Evolutionary conservation across 2,888 invertebrate genomes (phyloP), one percentile per base, ranked within the genome.

Genomic region (Mimas tiliae): DNA sequence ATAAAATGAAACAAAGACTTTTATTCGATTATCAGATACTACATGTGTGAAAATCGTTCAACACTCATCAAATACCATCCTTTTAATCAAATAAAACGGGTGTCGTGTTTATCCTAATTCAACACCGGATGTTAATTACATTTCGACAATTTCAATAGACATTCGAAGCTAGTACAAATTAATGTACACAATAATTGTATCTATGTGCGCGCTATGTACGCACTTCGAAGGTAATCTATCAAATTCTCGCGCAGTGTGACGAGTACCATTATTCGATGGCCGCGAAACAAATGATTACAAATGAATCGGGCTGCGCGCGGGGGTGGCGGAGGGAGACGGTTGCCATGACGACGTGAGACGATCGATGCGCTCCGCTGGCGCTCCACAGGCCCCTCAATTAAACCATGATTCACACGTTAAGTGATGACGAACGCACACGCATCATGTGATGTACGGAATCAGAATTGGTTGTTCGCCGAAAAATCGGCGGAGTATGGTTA

Each of bases 281-380:
- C 82, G 86, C 87, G 90, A 93, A 93, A 92, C 93, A 93, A 93
- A 93, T 91, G 93, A 92, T 93, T 90, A 93, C 93, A 93, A 93
- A 92, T 92, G 92, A 90, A 91, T 88, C 81, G 85, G 82, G 85
- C 68, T 69, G 74, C 74, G 79, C 80, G 77, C 75, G 67, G 76
- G 70, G 77, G 72, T 76, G 66, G 78, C 70, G 77, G 77, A 77
- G 77, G 83, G 68, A 77, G 75, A 75, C 77, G 83, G 90, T 91
- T 81, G 84, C 81, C 86, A 89, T 89, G 84, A 85, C 82, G 79
- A 90, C 90, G 82, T 79, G 89, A 89, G 92, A 90, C 91, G 91
- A 93, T 93, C 93, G 92, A 93, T 93, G 87, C 81, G 74, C 77
- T 70, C 77, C 76, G 72, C 80, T 75, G 82, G 69, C 80, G 69